Evolutionary conservation across 2,797 vertebrate genomes (phyloP).

Genomic region (Sphenodon punctatus): DNA sequence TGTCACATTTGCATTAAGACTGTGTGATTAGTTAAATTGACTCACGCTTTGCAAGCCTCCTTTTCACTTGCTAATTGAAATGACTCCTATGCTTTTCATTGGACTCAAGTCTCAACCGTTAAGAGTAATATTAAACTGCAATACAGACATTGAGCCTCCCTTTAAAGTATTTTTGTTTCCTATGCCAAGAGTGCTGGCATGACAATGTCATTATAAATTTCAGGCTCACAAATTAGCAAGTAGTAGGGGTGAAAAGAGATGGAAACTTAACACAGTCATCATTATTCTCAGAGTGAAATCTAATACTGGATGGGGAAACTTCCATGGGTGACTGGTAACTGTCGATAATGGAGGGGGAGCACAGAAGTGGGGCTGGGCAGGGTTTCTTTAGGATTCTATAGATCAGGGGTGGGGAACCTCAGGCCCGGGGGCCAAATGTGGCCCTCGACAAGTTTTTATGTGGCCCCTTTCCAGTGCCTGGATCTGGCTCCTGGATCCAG

Average conservation of each 20-base stretch:
- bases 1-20: not conserved
- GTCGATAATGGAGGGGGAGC: not conserved
- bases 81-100: not conserved
- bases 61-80: not conserved
- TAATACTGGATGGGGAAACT: conserved; percentile 3
- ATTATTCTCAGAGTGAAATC: conserved; percentile 21
- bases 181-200: conserved; percentile 24
- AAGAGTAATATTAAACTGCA: not conserved
- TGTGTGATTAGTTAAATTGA: not conserved
- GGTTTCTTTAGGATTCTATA: no score
- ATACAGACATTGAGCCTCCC: not conserved
- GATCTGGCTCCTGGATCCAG: no score
- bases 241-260: conserved; percentile 32
- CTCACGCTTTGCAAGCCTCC: not conserved
- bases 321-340: not conserved
- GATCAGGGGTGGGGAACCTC: no score
- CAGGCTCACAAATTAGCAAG: conserved; percentile 45
- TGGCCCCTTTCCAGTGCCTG: no score
- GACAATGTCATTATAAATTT: not conserved
- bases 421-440: no score
- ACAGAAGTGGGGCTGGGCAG: not conserved
- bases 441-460: no score
- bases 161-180: conserved; percentile 9
- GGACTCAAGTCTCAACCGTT: not conserved
- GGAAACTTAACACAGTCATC: conserved; percentile 23